phyloP scores from a whole-genome alignment of 2,888 invertebrate genomes.

The Mayetiola destructor region DNA sequence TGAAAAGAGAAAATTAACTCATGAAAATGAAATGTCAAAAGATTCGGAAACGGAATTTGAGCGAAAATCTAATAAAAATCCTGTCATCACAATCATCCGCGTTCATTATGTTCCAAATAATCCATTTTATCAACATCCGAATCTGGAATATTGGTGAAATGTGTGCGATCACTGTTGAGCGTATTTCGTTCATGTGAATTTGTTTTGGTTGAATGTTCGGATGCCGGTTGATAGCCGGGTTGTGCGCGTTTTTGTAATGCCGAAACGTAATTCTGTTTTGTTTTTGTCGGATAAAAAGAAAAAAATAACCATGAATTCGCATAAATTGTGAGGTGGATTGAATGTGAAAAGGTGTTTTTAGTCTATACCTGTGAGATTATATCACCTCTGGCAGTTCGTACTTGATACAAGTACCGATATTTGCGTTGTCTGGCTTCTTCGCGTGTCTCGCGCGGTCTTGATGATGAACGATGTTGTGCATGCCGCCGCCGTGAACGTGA shows the following conservation, averaged over 20 bases:
- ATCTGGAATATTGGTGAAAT: constrained; percentile 60
- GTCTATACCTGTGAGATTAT: constrained; percentile 68
- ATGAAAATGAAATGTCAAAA: too few relatives aligned
- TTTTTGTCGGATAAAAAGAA: constrained; percentile 22
- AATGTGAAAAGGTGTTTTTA: neutral
- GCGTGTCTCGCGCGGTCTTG: constrained; percentile 56
- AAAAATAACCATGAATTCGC: neutral
- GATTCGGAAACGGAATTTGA: too few relatives aligned
- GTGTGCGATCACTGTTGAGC: constrained; percentile 62
- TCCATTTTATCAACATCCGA: constrained; percentile 40
- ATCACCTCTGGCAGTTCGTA: constrained; percentile 76
- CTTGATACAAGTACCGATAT: constrained; percentile 78
- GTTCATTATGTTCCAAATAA: constrained; percentile 34
- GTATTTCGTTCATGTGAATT: constrained; percentile 58
- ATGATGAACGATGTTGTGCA: constrained; percentile 26
- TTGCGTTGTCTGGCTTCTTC: constrained; percentile 70
- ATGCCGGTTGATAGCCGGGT: constrained; percentile 40
- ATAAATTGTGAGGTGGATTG: neutral
- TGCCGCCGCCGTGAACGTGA: constrained; percentile 23
- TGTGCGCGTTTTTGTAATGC: constrained; percentile 61
- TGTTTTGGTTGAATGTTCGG: constrained; percentile 37
- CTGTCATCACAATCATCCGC: constrained; percentile 28
- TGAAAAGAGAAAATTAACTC: too few relatives aligned
- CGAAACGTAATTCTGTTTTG: constrained; percentile 71
- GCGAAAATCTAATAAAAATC: constrained; percentile 7